Percentiles rank a stretch among this genome's conserved stretches.
phyloP scores from a whole-genome alignment of 2,113 vertebrate genomes.

The Gopherus evgoodei region DNA sequence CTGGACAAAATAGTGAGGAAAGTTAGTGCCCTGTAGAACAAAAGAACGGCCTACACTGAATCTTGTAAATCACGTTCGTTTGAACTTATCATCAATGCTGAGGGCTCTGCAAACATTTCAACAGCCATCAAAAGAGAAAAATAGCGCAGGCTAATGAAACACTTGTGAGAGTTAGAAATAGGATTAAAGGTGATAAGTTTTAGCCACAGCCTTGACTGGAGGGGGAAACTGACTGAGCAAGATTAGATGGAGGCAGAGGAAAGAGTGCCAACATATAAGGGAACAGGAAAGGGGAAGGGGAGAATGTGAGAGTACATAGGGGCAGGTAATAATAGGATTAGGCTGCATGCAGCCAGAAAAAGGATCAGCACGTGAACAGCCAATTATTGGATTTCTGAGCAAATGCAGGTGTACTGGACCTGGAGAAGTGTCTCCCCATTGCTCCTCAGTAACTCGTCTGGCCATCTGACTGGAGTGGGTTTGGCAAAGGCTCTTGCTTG shows the following conservation, averaged over 20 bases:
- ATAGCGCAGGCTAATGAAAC: slow-evolving; percentile 68
- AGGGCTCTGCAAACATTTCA: slow-evolving; percentile 56
- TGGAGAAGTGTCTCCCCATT: background rate
- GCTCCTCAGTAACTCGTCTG: background rate
- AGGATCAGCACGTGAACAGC: slow-evolving; percentile 1
- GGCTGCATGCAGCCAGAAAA: slow-evolving; percentile 13
- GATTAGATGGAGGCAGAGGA: background rate
- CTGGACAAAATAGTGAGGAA: background rate
- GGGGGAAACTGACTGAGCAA: background rate
- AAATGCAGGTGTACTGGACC: background rate
- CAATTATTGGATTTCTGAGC: slow-evolving; percentile 1
- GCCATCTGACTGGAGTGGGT: background rate
- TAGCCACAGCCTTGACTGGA: background rate
- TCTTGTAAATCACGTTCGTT: slow-evolving; percentile 51
- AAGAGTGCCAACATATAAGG: background rate
- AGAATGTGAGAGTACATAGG: background rate
- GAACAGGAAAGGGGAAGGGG: background rate
- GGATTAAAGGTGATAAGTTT: slow-evolving; percentile 35
- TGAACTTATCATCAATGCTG: slow-evolving; percentile 36
- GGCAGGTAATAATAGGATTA: slow-evolving; percentile 13
- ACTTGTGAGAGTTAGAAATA: slow-evolving; percentile 46
- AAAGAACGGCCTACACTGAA: slow-evolving; percentile 36
- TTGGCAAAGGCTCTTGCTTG: background rate
- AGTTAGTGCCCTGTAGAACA: background rate
- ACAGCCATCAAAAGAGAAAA: slow-evolving; percentile 47